A percentile compares a stretch with the other conserved stretches of the same genome.
Conservation (phyloP, 2,113 vertebrate species). For the Brachyhypopomus gauderio region DNA sequence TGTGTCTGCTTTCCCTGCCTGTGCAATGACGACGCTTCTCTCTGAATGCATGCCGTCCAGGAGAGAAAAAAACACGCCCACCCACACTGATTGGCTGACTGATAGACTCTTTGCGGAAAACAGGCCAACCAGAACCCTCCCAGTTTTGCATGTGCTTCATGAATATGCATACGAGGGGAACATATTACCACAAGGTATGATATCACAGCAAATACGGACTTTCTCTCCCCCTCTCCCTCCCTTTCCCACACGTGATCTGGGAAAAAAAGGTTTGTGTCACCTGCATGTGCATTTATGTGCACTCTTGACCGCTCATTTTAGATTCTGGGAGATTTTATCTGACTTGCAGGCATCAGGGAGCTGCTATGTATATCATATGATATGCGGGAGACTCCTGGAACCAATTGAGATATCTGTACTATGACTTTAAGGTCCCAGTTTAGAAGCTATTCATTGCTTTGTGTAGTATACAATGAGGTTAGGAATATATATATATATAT, state of each 20-base stretch:
- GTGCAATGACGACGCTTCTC: too few species aligned
- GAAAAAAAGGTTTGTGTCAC: background rate
- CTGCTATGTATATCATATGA: background rate
- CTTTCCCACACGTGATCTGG: background rate
- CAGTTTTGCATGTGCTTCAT: slow-evolving; percentile 4
- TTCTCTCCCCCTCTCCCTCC: too few species aligned
- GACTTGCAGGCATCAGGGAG: background rate
- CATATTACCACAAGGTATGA: background rate
- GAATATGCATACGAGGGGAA: slow-evolving; percentile 15
- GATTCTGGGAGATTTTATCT: background rate
- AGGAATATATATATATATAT: too few species aligned
- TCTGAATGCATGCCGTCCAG: too few species aligned
- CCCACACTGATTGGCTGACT: background rate
- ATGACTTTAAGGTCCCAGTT: too few species aligned
- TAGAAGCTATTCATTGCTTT: too few species aligned
- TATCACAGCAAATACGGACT: background rate
- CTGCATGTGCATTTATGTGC: background rate
- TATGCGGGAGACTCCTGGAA: background rate
- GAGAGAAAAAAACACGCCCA: too few species aligned
- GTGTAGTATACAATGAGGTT: too few species aligned
- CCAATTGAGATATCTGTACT: too few species aligned
- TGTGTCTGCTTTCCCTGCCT: too few species aligned
- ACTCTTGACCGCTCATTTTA: background rate
- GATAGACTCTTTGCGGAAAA: background rate
- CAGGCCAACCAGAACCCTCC: slow-evolving; percentile 2